Percentiles rank a stretch among this genome's conserved stretches.
phyloP scores from a whole-genome alignment of 2,113 vertebrate species.

The Eonycteris spelaea region DNA sequence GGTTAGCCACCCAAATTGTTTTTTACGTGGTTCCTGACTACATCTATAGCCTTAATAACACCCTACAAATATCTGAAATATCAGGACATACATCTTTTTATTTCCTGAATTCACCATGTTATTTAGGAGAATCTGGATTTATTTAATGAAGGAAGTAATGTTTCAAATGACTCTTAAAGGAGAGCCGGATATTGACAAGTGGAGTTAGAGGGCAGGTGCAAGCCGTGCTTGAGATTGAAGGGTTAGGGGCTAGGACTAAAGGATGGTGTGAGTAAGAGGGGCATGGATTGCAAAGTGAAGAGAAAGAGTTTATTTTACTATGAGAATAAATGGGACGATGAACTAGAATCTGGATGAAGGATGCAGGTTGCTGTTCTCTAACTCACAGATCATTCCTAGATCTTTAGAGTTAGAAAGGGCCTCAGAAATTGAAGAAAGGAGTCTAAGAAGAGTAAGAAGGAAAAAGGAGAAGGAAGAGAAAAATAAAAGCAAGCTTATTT shows the following conservation, averaged over 20 bases:
- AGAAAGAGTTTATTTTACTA: background rate
- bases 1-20: background rate
- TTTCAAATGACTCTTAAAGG: background rate
- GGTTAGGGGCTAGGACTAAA: background rate
- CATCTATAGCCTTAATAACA: background rate
- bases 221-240: rapidly evolving
- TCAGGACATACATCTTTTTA: background rate
- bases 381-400: background rate
- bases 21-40: background rate
- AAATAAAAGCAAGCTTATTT: background rate
- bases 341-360: background rate
- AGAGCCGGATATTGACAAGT: background rate
- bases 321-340: background rate
- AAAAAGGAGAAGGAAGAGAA: background rate
- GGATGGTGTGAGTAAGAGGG: rapidly evolving
- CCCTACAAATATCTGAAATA: background rate
- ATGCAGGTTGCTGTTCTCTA: background rate
- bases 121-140: background rate
- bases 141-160: background rate
- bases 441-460: background rate
- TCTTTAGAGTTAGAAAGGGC: background rate
- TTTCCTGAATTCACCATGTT: background rate
- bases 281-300: background rate
- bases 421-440: background rate
- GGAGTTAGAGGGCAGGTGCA: background rate